Base-by-base conservation (phyloP, 2,888 invertebrate species). In the Anarsia innoxiella region DNA sequence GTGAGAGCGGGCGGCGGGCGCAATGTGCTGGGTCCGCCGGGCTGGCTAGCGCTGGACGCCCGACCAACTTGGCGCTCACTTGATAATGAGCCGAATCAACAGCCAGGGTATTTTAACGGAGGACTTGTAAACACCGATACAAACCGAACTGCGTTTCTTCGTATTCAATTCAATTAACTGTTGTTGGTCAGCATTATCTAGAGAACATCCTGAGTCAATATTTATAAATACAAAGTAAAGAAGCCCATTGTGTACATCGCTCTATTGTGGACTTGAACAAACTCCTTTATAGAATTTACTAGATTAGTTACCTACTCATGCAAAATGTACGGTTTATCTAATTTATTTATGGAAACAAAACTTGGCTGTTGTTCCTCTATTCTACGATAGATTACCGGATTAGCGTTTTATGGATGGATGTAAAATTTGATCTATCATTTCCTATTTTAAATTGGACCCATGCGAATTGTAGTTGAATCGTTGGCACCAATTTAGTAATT, bases 141-240 rank as follows among this genome's bases (percentile, higher is more conserved):
- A 72, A 72, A 75, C 72, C 51, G 51, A 60, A 47, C 56, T 42
- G 58, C 54, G 58, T 56, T 66, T 66, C 61, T 53, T 53, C 53
- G 59, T 60, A 68, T 59, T 59, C 51, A 56, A 63, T 62, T 65
- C 59, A 74, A 70, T 69, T 66, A 74, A 51, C 49, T 57, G 64
- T 74, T 75, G 71, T 77, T 69, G 67, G 54, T 56, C 48, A 48
- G 54, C 49, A 62, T 73, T 71, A 76, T 79, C 73, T 67, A 54
- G 46, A 59, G 61, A 65, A 63, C 59, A 68, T 74, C 76, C 75
- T 74, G 68, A 55, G 59, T 77, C 70, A 80, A 79, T 78, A 78
- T 80, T 78, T 74, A 63, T 57, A 46, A 53, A 56, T 58, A 50
- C 56, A 58, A 55, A 57, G 62, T 59, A 52, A 58, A 67, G 58